A percentile compares a stretch with the other conserved stretches of the same genome.
Evolutionary conservation across 2,888 invertebrate genomes (phyloP).

Genomic region (Gnatocerus cornutus): DNA sequence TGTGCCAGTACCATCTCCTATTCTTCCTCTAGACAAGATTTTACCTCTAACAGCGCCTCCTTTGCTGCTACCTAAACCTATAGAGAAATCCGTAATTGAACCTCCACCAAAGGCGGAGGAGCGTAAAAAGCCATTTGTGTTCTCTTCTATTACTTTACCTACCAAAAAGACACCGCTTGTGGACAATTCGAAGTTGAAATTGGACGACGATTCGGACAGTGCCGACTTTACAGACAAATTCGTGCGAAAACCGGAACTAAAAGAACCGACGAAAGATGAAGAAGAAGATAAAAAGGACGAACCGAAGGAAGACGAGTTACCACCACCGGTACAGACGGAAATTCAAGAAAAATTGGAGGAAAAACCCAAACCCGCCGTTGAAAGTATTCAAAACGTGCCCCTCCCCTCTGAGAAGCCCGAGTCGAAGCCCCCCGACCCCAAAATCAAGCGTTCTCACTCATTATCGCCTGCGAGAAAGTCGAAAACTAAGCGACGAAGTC

Average conservation of each 20-base stretch:
- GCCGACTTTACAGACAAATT: constrained; percentile 46
- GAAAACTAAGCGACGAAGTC: constrained; percentile 36
- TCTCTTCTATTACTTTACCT: constrained; percentile 60
- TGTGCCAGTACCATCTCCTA: constrained; percentile 45
- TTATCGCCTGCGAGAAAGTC: constrained; percentile 19
- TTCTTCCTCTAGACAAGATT: constrained; percentile 17
- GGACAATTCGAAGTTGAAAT: constrained; percentile 59
- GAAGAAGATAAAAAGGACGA: constrained; percentile 13
- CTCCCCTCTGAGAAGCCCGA: constrained; percentile 11
- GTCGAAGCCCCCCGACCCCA: neutral
- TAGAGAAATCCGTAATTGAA: constrained; percentile 5
- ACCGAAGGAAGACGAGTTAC: neutral
- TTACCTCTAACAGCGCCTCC: constrained; percentile 16
- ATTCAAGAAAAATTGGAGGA: neutral
- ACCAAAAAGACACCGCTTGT: constrained; percentile 59
- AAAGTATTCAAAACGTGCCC: constrained; percentile 4
- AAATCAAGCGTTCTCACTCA: constrained; percentile 17
- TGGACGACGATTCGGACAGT: constrained; percentile 60
- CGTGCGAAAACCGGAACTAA: constrained; percentile 20
- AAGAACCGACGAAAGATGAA: constrained; percentile 4
- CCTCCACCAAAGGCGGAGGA: constrained; percentile 16
- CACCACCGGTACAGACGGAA: no score
- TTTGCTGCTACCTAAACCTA: constrained; percentile 12
- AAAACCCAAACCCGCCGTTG: constrained; percentile 8
- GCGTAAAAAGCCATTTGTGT: constrained; percentile 56